Conservation (phyloP, 2,797 vertebrate species). For the Eulemur coronatus region DNA sequence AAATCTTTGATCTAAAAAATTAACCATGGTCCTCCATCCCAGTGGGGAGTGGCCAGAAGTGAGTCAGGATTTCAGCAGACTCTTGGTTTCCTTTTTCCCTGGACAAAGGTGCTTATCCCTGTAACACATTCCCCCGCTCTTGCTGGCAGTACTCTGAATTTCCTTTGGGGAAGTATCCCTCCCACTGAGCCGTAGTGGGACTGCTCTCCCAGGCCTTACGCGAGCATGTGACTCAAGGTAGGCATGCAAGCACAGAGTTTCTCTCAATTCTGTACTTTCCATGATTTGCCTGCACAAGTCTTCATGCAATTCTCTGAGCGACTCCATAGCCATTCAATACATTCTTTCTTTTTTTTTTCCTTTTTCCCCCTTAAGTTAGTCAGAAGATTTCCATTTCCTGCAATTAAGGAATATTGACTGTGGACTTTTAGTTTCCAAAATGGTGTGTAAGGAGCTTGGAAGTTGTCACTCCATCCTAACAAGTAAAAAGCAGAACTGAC, state of each 20-base stretch:
- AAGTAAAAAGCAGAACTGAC: not conserved
- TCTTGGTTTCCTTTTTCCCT: not conserved
- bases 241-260: not conserved
- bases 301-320: not conserved
- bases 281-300: not conserved
- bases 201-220: not conserved
- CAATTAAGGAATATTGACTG: not conserved
- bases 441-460: not conserved
- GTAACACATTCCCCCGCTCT: not conserved
- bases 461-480: not conserved
- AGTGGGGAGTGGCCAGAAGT: not conserved
- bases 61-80: not conserved
- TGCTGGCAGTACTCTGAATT: not conserved
- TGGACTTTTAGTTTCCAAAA: not conserved
- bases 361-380: not conserved
- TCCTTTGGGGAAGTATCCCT: not conserved
- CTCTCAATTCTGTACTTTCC: not conserved
- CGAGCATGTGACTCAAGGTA: not conserved
- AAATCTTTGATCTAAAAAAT: not conserved
- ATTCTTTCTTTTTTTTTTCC: not conserved
- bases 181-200: not conserved
- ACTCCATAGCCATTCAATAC: not conserved
- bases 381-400: not conserved
- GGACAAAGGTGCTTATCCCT: not conserved
- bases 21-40: not conserved